Base-by-base conservation (phyloP, 2,888 invertebrate species). In the Drosophila meridiana region DNA sequence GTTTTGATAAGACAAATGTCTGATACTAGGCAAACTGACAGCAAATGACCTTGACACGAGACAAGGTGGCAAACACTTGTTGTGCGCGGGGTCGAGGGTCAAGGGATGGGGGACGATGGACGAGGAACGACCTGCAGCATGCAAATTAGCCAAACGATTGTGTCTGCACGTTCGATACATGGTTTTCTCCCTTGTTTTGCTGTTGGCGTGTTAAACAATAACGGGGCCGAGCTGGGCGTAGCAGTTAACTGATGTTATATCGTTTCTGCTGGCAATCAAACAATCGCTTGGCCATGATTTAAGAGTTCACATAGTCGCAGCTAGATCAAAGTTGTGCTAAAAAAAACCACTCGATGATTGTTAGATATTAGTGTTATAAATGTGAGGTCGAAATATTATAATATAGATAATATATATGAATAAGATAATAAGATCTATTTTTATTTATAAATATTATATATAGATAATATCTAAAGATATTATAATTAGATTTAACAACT, bases 21-120 rank as follows among this genome's bases (percentile, higher is more conserved):
- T 11, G 50, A 9, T 3, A 20, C 1, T 2, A 11, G 2, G 34
- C 7, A 32, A 53, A 50, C 8, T 47, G 50, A 2, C n/a, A 36
- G 8, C 40, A 26, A 48, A 76, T 38, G 76, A 76, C 78, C 76
- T 76, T 77, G 74, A 77, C 73, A 59, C 38, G 58, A 43, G 52
- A 45, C 63, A 47, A 26, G 20, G 13, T 43, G 32, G 32, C 32
- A 11, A 32, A n/a, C 34, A 34, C 20, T 1, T n/a, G 30, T 6
- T 4, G 43, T 32, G 45, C 26, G 43, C n/a, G 58, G 34, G 34
- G 34, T 32, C 57, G 28, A 28, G 13, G 3, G 45, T 11, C 36
- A 9, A 13, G 34, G 3, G 9, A 4, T 9, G 8, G n/a, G 36
- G 8, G 30, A 14, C 13, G 11, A 26, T 20, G 47, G 30, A 36